Conservation (phyloP, 2,113 vertebrate genomes). For the Zosterops hypoxanthus region DNA sequence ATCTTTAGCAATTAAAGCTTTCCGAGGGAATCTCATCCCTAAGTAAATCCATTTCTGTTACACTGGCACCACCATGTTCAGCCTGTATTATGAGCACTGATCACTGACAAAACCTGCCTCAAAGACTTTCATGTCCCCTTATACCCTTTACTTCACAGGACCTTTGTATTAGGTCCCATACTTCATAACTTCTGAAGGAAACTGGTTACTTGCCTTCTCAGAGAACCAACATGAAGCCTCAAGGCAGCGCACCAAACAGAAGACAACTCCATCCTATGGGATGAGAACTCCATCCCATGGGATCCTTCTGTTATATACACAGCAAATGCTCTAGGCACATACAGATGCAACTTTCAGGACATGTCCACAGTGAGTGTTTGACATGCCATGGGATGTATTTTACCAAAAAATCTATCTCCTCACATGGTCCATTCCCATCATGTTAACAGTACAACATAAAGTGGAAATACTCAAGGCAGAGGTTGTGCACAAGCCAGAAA, state of each 20-base stretch:
- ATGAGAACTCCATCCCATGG: background rate
- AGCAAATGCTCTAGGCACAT: background rate
- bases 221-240: background rate
- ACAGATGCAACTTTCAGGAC: background rate
- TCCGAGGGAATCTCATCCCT: background rate
- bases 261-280: background rate
- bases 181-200: background rate
- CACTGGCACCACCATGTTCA: background rate
- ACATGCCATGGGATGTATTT: background rate
- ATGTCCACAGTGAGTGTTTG: background rate
- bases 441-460: background rate
- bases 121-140: background rate
- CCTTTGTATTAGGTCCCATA: background rate
- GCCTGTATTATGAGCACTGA: background rate
- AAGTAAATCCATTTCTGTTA: background rate
- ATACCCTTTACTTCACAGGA: background rate
- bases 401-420: background rate
- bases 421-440: background rate
- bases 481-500: background rate
- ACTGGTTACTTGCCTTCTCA: background rate
- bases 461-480: background rate
- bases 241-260: background rate
- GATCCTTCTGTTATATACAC: background rate
- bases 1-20: background rate
- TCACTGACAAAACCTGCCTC: background rate